Evolutionary conservation across 1,140 invertebrate species (phyloP).

Genomic region (Argopecten irradians): DNA sequence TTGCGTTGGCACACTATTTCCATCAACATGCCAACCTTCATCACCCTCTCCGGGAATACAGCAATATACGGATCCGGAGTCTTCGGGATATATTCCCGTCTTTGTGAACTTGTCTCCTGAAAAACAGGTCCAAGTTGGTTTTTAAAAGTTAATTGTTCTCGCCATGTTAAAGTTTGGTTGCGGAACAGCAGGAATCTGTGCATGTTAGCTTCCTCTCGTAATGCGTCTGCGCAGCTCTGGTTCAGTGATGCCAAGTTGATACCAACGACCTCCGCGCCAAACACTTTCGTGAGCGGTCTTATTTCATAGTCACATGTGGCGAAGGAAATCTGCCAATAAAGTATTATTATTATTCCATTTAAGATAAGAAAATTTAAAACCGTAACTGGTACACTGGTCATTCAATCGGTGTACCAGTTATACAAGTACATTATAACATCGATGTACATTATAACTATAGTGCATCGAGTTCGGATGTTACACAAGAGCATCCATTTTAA

Average conservation of each 20-base stretch:
- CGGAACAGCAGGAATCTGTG: slow-evolving; percentile 47
- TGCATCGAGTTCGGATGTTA: too few relatives aligned
- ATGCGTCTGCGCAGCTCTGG: slow-evolving; percentile 42
- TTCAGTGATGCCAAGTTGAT: slow-evolving; percentile 28
- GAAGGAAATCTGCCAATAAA: not conserved
- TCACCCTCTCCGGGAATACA: slow-evolving; percentile 35
- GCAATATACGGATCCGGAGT: slow-evolving; percentile 43
- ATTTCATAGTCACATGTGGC: slow-evolving; percentile 32
- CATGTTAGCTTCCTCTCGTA: slow-evolving; percentile 48
- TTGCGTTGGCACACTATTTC: slow-evolving; percentile 37
- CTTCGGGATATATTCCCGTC: slow-evolving; percentile 41
- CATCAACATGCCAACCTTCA: slow-evolving; percentile 54
- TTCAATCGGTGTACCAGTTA: too few relatives aligned
- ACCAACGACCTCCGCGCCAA: slow-evolving; percentile 45
- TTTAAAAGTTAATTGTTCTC: slow-evolving; percentile 46
- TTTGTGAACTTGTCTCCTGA: slow-evolving; percentile 33
- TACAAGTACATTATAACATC: too few relatives aligned
- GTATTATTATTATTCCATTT: too few relatives aligned
- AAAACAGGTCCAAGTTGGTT: slow-evolving; percentile 37
- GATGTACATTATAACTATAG: too few relatives aligned
- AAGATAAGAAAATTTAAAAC: too few relatives aligned
- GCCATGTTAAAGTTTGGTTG: slow-evolving; percentile 43
- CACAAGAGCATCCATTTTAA: too few relatives aligned
- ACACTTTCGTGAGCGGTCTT: slow-evolving; percentile 39
- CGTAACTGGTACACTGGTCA: too few relatives aligned